Evolutionary conservation across 2,113 vertebrate species (phyloP).

Genomic region (Gobio gobio): DNA sequence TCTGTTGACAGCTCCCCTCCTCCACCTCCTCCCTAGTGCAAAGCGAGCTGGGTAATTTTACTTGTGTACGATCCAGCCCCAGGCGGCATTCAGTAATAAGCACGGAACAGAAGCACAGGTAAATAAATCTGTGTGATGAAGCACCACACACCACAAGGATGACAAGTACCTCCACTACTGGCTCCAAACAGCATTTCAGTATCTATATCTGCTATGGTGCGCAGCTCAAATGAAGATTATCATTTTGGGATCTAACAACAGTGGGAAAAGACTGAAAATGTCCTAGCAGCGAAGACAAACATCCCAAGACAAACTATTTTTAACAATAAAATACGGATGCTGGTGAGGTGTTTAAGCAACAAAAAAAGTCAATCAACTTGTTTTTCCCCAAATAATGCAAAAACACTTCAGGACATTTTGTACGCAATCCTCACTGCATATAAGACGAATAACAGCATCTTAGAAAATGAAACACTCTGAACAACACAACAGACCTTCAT

Average conservation of each 20-base stretch:
- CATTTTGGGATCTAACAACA: slow-evolving; percentile 16
- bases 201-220: not conserved
- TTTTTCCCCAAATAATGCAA: not conserved
- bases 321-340: not conserved
- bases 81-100: slow-evolving; percentile 39
- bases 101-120: slow-evolving; percentile 7
- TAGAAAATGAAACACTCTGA: slow-evolving; percentile 37
- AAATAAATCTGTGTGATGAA: slow-evolving; percentile 49
- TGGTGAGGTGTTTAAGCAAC: not conserved
- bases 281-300: too few species aligned
- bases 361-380: not conserved
- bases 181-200: slow-evolving; percentile 2
- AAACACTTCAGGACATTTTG: not conserved
- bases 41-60: slow-evolving; percentile 35
- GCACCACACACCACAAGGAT: not conserved
- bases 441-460: slow-evolving; percentile 4
- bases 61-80: not conserved
- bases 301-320: not conserved
- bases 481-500: slow-evolving; percentile 21
- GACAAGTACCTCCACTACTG: not conserved
- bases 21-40: slow-evolving; percentile 36
- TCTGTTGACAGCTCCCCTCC: slow-evolving; percentile 43
- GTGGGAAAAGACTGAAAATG: not conserved
- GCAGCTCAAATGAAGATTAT: slow-evolving; percentile 2
- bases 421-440: not conserved